Percentiles rank a stretch among this genome's conserved stretches.
Conservation (phyloP, 2,113 vertebrate genomes). For the Rhinopomastus cyanomelas region DNA sequence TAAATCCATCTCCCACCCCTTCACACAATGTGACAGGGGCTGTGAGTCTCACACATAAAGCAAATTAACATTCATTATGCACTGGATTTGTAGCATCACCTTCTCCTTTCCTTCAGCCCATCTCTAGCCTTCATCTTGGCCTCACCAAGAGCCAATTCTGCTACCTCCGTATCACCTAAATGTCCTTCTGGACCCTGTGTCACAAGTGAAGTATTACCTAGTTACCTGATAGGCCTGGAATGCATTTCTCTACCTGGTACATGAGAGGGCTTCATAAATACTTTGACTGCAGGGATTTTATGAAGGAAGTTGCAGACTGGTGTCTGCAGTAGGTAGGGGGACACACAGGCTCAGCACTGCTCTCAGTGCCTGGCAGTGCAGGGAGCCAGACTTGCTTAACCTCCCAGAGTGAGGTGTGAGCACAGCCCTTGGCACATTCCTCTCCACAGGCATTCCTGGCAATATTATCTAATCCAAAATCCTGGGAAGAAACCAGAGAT, state of each 20-base stretch:
- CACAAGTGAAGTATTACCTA: rapidly evolving
- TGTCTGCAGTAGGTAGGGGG: neutral
- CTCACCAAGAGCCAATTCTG: neutral
- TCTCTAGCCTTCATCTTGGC: neutral
- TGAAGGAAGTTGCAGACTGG: rapidly evolving
- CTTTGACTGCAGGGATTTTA: neutral
- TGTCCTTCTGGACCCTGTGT: rapidly evolving
- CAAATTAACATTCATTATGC: neutral
- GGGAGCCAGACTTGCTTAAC: neutral
- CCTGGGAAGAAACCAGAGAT: neutral
- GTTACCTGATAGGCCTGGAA: neutral
- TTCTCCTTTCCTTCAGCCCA: neutral
- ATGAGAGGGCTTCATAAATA: neutral
- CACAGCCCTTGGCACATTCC: neutral
- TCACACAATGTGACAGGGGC: neutral
- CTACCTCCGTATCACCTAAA: neutral
- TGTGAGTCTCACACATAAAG: neutral
- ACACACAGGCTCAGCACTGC: neutral
- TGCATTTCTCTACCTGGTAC: neutral
- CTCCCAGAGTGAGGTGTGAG: neutral
- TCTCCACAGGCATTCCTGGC: neutral
- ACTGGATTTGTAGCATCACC: neutral
- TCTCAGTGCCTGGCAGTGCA: rapidly evolving
- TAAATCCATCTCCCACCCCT: neutral
- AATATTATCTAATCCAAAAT: neutral